Percentiles rank a stretch among this genome's conserved stretches.
phyloP scores from a whole-genome alignment of 1,140 invertebrate species.

The Zaprionus taronus region DNA sequence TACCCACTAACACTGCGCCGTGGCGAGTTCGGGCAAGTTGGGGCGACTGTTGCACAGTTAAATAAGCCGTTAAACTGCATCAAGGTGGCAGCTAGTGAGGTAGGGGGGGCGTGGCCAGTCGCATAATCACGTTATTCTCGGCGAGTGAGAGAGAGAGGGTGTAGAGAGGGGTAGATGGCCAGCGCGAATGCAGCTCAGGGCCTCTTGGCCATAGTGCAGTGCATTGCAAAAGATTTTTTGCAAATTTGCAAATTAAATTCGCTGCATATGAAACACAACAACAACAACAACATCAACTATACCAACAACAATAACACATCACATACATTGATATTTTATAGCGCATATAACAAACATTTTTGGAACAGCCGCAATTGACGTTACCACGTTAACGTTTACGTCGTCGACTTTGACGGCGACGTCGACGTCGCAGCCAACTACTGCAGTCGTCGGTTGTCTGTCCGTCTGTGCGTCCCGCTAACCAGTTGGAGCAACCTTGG shows the following conservation, averaged over 20 bases:
- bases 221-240: conserved; percentile 70
- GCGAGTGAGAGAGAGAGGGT: conserved; percentile 43
- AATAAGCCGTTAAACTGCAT: conserved; percentile 62
- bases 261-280: conserved; percentile 49
- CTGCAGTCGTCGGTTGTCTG: background rate
- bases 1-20: conserved; percentile 65
- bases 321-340: conserved; percentile 14
- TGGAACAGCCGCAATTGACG: conserved; percentile 58
- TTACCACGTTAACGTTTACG: conserved; percentile 40
- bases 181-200: conserved; percentile 58
- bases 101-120: conserved; percentile 23
- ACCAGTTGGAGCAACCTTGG: conserved; percentile 78
- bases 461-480: conserved; percentile 30
- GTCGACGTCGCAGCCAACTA: conserved; percentile 10
- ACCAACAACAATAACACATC: conserved; percentile 11
- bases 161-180: background rate
- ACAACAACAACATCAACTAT: conserved; percentile 15
- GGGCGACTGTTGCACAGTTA: conserved; percentile 21
- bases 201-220: conserved; percentile 51
- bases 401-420: conserved; percentile 36
- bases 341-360: conserved; percentile 59
- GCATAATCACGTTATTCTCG: conserved; percentile 50
- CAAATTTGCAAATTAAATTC: conserved; percentile 64
- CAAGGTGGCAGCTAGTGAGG: conserved; percentile 40
- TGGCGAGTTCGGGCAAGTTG: background rate